phyloP scores from a whole-genome alignment of 2,888 invertebrate species.

The Leptopilina myrica region DNA sequence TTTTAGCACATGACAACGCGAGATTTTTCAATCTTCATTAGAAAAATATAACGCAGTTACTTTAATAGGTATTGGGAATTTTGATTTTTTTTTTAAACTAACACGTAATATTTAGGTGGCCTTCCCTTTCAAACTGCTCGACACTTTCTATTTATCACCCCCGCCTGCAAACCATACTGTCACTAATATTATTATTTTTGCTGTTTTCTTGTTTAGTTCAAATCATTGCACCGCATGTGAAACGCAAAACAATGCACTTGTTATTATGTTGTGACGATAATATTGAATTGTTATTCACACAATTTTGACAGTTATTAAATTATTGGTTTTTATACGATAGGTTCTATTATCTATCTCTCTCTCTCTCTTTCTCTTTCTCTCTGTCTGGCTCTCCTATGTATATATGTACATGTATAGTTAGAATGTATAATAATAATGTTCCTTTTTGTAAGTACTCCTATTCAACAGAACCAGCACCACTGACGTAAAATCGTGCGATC shows the following conservation, averaged over 20 bases:
- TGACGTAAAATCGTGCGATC: slow-evolving; percentile 45
- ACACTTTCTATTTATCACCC: background rate
- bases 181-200: background rate
- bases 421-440: background rate
- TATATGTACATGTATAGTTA: background rate
- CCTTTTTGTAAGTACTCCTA: background rate
- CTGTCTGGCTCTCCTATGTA: no score
- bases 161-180: background rate
- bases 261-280: background rate
- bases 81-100: no score
- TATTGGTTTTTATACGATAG: background rate
- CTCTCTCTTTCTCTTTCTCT: no score
- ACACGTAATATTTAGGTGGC: no score
- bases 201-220: background rate
- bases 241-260: background rate
- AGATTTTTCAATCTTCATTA: slow-evolving; percentile 29
- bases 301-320: background rate
- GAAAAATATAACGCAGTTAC: background rate
- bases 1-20: slow-evolving; percentile 65
- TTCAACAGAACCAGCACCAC: slow-evolving; percentile 21
- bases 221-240: background rate
- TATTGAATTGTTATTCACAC: background rate
- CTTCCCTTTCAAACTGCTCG: no score
- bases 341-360: background rate
- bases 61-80: no score